Percentiles rank a stretch among this genome's conserved stretches.
These are phyloP conservation scores for Gonatopus flavifemur DNA, from an alignment of 1,140 invertebrate genomes.

Conservation along the genomic window DNA sequence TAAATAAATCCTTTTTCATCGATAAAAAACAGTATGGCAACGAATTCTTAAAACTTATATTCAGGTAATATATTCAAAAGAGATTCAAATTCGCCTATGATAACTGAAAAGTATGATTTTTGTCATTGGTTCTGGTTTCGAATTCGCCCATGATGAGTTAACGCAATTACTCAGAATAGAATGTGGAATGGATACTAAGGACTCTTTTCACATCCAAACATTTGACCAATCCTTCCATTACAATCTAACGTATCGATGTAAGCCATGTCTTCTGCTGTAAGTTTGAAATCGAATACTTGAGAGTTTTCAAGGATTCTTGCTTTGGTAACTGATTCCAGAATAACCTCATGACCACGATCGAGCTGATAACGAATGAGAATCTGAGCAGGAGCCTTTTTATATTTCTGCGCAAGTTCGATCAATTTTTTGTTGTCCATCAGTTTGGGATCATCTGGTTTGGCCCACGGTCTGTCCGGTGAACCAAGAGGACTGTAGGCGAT, in stretches of 20 bases:
- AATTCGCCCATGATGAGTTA: too few species aligned
- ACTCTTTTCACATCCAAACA: conserved; percentile 47
- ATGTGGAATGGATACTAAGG: conserved; percentile 57
- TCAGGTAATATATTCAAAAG: neutral
- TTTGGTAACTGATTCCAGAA: conserved; percentile 81
- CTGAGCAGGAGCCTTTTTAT: conserved; percentile 74
- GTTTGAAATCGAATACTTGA: conserved; percentile 75
- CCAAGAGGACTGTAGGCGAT: conserved; percentile 76
- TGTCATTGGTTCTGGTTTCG: neutral
- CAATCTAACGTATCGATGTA: conserved; percentile 63
- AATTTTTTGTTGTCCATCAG: conserved; percentile 68
- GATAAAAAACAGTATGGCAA: neutral
- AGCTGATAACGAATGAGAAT: conserved; percentile 63
- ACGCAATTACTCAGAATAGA: conserved; percentile 32
- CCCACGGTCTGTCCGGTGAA: conserved; percentile 67
- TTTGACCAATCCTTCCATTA: conserved; percentile 57
- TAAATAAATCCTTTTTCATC: neutral
- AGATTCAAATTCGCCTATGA: neutral
- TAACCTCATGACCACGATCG: conserved; percentile 74
- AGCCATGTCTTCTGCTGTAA: conserved; percentile 64
- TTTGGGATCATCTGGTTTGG: conserved; percentile 68
- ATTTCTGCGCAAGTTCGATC: conserved; percentile 64
- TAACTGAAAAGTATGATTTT: neutral
- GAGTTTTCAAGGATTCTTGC: conserved; percentile 75
- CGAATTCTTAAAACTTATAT: neutral